Percentiles rank a stretch among this genome's conserved stretches.
These are phyloP conservation scores for Oligia fasciuncula DNA, from an alignment of 2,888 invertebrate genomes.

Conservation along the genomic window DNA sequence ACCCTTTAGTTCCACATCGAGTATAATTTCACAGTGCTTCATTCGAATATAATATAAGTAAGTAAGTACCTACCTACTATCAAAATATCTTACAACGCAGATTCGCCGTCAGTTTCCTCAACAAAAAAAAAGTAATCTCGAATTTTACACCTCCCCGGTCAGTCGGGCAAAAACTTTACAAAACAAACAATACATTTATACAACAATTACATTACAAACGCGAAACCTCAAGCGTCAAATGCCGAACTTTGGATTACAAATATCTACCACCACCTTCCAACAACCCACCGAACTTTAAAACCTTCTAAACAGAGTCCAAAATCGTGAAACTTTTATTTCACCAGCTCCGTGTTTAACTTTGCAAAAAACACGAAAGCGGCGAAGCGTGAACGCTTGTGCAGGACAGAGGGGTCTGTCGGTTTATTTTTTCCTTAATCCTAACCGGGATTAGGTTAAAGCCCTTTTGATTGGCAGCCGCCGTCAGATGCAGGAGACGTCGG, in stretches of 20 bases:
- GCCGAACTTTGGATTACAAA: conserved; percentile 72
- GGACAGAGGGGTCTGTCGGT: conserved; percentile 86
- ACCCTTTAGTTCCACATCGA: conserved; percentile 50
- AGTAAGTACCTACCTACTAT: conserved; percentile 5
- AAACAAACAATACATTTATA: conserved; percentile 84
- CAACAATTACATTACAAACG: conserved; percentile 87
- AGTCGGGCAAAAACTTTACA: conserved; percentile 78
- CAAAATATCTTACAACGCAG: conserved; percentile 36
- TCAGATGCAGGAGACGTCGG: conserved; percentile 81
- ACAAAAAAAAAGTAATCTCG: conserved; percentile 63
- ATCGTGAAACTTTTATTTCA: conserved; percentile 34
- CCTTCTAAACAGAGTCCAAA: conserved; percentile 60
- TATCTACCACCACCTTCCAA: background rate
- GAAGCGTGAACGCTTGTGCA: conserved; percentile 88
- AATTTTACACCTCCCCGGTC: conserved; percentile 75
- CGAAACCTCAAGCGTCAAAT: conserved; percentile 88
- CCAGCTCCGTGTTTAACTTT: conserved; percentile 45
- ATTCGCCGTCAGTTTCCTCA: conserved; percentile 46
- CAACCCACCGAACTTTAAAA: conserved; percentile 29
- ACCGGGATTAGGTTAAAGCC: conserved; percentile 89
- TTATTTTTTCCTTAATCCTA: conserved; percentile 89
- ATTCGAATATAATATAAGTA: conserved; percentile 40
- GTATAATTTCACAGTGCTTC: conserved; percentile 54
- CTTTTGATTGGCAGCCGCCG: conserved; percentile 89
- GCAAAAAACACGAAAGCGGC: conserved; percentile 75